Conservation (phyloP, 2,888 invertebrate genomes). For the Morpho deidamia region DNA sequence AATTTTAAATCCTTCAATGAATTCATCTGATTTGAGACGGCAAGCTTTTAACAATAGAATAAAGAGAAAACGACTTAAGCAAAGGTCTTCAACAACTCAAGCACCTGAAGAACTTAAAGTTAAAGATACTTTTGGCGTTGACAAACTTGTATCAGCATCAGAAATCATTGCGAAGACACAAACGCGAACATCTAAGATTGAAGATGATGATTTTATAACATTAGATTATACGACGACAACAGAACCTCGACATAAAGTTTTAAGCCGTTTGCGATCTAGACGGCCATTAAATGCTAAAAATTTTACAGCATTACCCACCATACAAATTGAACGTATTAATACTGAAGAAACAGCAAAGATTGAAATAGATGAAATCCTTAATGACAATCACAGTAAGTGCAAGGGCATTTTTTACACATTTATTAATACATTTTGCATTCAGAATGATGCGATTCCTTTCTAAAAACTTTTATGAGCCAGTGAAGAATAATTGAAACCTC, state of each 20-base stretch:
- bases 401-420: not conserved
- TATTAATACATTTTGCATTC: no score
- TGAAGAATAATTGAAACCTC: no score
- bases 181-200: slow-evolving; percentile 34
- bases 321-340: slow-evolving; percentile 28
- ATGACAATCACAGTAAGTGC: slow-evolving; percentile 74
- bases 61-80: slow-evolving; percentile 56
- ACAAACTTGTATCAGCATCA: slow-evolving; percentile 59
- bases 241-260: slow-evolving; percentile 33
- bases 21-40: slow-evolving; percentile 44
- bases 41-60: slow-evolving; percentile 55
- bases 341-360: slow-evolving; percentile 74
- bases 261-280: slow-evolving; percentile 30
- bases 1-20: slow-evolving; percentile 33
- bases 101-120: slow-evolving; percentile 48
- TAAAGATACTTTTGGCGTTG: slow-evolving; percentile 52
- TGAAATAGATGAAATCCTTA: slow-evolving; percentile 83
- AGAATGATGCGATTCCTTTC: no score
- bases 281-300: slow-evolving; percentile 27
- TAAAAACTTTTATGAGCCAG: no score
- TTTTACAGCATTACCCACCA: slow-evolving; percentile 28
- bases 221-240: slow-evolving; percentile 50
- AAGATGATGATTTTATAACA: slow-evolving; percentile 44
- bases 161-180: slow-evolving; percentile 59
- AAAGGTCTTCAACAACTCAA: slow-evolving; percentile 55